A percentile compares a stretch with the other conserved stretches of the same genome.
phyloP scores from a whole-genome alignment of 2,888 invertebrate species.

The Ectemnius cavifrons region DNA sequence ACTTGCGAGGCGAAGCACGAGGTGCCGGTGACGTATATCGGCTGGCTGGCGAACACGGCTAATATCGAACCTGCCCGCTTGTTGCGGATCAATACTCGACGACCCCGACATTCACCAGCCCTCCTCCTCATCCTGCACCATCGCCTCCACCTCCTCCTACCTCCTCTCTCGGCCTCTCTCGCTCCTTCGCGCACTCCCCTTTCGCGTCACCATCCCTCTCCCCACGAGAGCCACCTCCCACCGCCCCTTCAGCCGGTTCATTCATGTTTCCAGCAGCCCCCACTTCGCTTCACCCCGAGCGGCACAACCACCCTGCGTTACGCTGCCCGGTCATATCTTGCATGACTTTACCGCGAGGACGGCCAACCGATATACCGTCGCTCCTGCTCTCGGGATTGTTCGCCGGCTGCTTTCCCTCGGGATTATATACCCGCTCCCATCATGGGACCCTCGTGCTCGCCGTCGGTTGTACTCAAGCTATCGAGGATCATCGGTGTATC shows the following conservation, averaged over 20 bases:
- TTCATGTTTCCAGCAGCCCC: slow-evolving; percentile 70
- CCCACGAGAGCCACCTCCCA: slow-evolving; percentile 33
- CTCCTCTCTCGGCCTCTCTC: slow-evolving; percentile 37
- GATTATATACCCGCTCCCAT: neutral
- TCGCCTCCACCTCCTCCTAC: slow-evolving; percentile 71
- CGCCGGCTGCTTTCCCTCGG: neutral
- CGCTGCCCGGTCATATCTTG: slow-evolving; percentile 28
- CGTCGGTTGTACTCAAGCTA: neutral
- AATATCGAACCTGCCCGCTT: slow-evolving; percentile 72
- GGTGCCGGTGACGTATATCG: slow-evolving; percentile 67
- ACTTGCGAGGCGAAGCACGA: slow-evolving; percentile 29
- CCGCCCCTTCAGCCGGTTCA: slow-evolving; percentile 65
- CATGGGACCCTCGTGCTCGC: neutral
- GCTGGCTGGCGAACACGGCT: slow-evolving; percentile 69
- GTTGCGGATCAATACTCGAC: slow-evolving; percentile 76
- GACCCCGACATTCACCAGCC: slow-evolving; percentile 77
- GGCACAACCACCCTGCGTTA: slow-evolving; percentile 50
- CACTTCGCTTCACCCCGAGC: slow-evolving; percentile 47
- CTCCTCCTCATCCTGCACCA: slow-evolving; percentile 55
- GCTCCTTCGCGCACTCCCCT: slow-evolving; percentile 50
- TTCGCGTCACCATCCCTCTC: slow-evolving; percentile 68
- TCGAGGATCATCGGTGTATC: neutral
- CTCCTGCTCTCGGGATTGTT: neutral
- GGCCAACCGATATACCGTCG: neutral
- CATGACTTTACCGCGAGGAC: slow-evolving; percentile 19